phyloP scores from a whole-genome alignment of 1,140 invertebrate species.

The Andrena cerasifolii region DNA sequence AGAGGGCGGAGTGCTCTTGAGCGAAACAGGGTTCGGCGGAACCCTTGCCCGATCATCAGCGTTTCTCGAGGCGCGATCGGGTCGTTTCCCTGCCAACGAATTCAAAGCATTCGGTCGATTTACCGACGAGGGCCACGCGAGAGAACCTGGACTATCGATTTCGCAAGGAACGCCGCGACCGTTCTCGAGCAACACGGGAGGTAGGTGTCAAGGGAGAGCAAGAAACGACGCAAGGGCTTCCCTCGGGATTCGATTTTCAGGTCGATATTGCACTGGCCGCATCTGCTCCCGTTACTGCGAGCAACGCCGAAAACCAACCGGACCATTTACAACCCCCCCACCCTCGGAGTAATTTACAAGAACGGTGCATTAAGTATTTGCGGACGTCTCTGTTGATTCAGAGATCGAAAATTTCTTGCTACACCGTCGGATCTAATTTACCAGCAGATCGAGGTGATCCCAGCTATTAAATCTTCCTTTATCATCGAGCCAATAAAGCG shows the following conservation, averaged over 20 bases:
- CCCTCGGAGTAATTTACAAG: background rate
- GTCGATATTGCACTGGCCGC: background rate
- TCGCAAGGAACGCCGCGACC: background rate
- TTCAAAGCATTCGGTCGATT: background rate
- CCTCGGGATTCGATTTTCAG: constrained; percentile 9
- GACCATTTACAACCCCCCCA: background rate
- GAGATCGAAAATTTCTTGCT: too few species aligned
- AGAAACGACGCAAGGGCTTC: background rate
- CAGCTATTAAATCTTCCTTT: too few species aligned
- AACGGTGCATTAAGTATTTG: too few species aligned
- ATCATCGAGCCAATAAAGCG: too few species aligned
- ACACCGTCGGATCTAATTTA: too few species aligned
- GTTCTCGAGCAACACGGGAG: too few species aligned
- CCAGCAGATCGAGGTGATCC: too few species aligned
- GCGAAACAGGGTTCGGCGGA: background rate
- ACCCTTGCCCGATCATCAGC: background rate
- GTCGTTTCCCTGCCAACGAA: background rate
- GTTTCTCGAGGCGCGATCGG: background rate
- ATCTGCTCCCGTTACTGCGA: background rate
- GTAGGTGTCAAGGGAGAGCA: background rate
- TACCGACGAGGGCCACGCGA: background rate
- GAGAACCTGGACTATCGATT: constrained; percentile 12
- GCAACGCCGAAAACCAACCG: background rate
- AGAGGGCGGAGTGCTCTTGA: background rate
- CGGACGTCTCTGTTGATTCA: background rate